Conservation (phyloP, 2,113 vertebrate species). For the human (Homo sapiens) region DNA sequence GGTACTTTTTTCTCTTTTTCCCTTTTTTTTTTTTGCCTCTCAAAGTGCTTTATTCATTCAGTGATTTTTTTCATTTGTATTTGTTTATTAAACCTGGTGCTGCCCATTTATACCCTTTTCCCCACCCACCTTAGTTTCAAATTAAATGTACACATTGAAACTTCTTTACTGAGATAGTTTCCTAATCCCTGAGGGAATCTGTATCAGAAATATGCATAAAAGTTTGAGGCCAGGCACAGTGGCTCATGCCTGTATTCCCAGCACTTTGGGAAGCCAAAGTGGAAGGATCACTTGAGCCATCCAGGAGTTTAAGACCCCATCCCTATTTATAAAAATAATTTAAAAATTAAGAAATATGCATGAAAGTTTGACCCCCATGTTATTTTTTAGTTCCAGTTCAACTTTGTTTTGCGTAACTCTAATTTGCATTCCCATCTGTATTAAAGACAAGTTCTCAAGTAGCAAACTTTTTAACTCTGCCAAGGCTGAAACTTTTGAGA, state of each 20-base stretch:
- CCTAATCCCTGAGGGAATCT: neutral
- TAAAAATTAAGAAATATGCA: neutral
- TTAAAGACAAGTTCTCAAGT: constrained; percentile 46
- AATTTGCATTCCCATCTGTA: constrained; percentile 42
- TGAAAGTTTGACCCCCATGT: constrained; percentile 29
- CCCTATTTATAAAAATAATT: too few species aligned
- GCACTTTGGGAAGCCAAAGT: too few species aligned
- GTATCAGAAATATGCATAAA: constrained; percentile 18
- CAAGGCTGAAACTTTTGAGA: constrained; percentile 3
- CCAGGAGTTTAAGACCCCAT: too few species aligned
- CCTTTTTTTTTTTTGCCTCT: neutral
- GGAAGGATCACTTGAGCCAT: too few species aligned
- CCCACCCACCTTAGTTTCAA: neutral
- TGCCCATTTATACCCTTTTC: neutral
- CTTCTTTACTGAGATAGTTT: neutral
- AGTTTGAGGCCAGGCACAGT: neutral
- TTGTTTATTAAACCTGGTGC: neutral
- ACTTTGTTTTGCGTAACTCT: neutral
- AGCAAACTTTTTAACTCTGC: constrained; percentile 16
- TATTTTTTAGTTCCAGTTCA: constrained; percentile 38
- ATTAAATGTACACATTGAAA: constrained; percentile 5
- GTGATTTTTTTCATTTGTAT: constrained; percentile 30
- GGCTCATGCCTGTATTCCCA: too few species aligned
- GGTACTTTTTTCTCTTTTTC: neutral
- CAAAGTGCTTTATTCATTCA: neutral